Evolutionary conservation across 2,888 invertebrate genomes (phyloP), one percentile per base, ranked within the genome.

Genomic region (Caenorhabditis sp.): DNA sequence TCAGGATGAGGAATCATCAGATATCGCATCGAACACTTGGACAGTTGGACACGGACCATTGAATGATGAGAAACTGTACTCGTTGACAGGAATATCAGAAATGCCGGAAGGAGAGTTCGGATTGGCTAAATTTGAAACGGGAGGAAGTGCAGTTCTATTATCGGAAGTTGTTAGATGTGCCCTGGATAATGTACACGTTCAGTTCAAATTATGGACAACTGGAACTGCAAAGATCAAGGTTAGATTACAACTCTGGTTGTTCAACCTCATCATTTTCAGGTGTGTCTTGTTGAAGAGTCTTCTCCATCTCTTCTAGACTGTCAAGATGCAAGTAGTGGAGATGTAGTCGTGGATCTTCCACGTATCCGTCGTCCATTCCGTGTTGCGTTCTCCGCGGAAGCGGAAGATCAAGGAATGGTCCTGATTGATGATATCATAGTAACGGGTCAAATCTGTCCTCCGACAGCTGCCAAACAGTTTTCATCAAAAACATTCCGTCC

Each of bases 11-110:
- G 85, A 82, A 16, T 61, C 68, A 12, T 81, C 72, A 16, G 87
- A 87, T 51, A 79, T 87, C 35, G 84, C 84, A 19, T 63, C 76
- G 10, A 82, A 79, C 24, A 74, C 80, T 6, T 91, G 91, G 91
- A 82, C 85, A 26, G 87, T 91, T 35, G 91, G 91, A 35, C 85
- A 90, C 63, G 91, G 91, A 24, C 88, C 89, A 14, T 83, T 91
- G 14, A 90, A 91, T 77, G 81, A 79, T 8, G 88, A 89, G 64
- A 91, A 91, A 79, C 85, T 91, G 64, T 87, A 88, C 41, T 89
- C 88, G 7, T 81, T 91, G 49, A 91, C 90, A 8, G 86, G 88
- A 54, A 87, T 85, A 1, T 79, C 84, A n/a, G 77, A 86, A 8
- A 58, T 82, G 38, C 91, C 91, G 58, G 90, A 83, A 8, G 85